Base-by-base conservation (phyloP, 2,888 invertebrate genomes). In the Leptarthrus brevirostris region DNA sequence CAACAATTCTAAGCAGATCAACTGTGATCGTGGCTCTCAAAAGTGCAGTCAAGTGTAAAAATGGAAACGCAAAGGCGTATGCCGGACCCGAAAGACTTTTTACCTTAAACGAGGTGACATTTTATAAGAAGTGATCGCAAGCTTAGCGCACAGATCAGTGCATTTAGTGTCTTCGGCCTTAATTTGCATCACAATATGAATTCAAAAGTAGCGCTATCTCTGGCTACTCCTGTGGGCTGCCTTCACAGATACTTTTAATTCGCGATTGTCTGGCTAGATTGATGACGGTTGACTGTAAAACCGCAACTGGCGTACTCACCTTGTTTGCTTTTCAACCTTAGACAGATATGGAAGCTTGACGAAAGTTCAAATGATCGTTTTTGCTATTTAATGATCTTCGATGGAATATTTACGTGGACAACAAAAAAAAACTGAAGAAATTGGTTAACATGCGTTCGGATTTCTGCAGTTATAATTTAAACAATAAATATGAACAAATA, bases 41-140 rank as follows among this genome's bases (percentile, higher is more conserved):
- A 61, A 61, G 61, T 61, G 40, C 61, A 61, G 61, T 61, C 61
- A 61, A 61, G 61, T 61, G 61, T 61, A 61, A 61, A 61, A 61
- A 61, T 61, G 61, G 61, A 16, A 40, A 61, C 61, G 61, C 40
- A 61, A 61, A 61, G 61, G 61, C 61, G 61, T 36, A 8, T 30
- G 40, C 61, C 61, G 12, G 61, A 22, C 40, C 61, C 61, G 36
- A 61, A 61, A 36, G 22, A 16, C 30, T 30, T 30, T 30, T 30
- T 40, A 36, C 61, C 14, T 36, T 61, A 61, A 61, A 61, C 36
- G 36, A 61, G 61, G 61, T 61, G 61, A 61, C 61, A 61, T 61
- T 61, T 40, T 61, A 61, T 40, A 61, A 16, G 40, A 40, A 16
- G 61, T 36, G 36, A 40, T 61, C 61, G 22, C 20, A 40, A 61